Percentiles rank a stretch among this genome's conserved stretches.
Evolutionary conservation across 2,888 invertebrate genomes (phyloP).

Genomic region (Gibbula magus): DNA sequence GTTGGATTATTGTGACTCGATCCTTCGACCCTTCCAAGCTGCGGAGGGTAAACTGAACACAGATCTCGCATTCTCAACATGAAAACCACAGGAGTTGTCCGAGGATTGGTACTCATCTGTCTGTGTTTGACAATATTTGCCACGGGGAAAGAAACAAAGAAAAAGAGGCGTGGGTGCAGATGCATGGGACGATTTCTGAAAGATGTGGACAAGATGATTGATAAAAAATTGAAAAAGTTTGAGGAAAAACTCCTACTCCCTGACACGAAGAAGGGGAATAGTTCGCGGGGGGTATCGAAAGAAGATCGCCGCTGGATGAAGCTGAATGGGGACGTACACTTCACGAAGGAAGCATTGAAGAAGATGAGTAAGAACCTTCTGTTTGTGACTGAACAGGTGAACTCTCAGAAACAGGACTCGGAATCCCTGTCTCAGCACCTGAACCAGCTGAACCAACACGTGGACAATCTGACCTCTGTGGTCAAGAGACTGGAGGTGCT

Average conservation of each 20-base stretch:
- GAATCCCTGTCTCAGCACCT: neutral
- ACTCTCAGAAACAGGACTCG: slow-evolving; percentile 20
- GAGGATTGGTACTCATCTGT: neutral
- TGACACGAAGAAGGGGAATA: neutral
- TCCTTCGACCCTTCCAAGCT: neutral
- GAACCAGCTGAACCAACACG: slow-evolving; percentile 18
- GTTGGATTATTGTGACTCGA: neutral
- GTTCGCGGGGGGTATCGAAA: neutral
- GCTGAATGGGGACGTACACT: slow-evolving; percentile 25
- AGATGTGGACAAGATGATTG: slow-evolving; percentile 27
- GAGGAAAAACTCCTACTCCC: slow-evolving; percentile 26
- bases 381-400: slow-evolving; percentile 22
- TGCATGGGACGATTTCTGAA: slow-evolving; percentile 23
- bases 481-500: slow-evolving; percentile 23
- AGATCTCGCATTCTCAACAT: neutral
- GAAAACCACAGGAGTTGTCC: neutral
- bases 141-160: slow-evolving; percentile 4
- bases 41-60: neutral
- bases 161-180: slow-evolving; percentile 23
- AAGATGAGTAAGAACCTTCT: slow-evolving; percentile 17
- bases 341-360: slow-evolving; percentile 20
- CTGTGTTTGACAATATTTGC: neutral
- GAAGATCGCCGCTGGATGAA: slow-evolving; percentile 23
- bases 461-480: slow-evolving; percentile 18
- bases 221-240: slow-evolving; percentile 25